Conservation (phyloP, 2,113 vertebrate species). For the Otolemur garnettii region DNA sequence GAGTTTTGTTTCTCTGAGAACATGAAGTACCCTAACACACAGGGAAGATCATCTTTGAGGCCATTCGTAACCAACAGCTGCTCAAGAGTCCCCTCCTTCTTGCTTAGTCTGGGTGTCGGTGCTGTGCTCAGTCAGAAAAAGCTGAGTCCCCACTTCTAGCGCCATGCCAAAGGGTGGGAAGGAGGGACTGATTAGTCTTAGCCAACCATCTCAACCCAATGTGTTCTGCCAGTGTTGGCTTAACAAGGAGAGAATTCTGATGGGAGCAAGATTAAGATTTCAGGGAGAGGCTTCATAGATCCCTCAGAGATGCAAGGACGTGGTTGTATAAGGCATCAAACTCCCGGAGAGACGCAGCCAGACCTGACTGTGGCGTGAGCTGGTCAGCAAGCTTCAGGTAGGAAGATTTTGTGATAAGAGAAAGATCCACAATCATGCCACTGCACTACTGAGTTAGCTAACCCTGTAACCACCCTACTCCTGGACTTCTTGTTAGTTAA, state of each 20-base stretch:
- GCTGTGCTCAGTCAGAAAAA: background rate
- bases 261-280: background rate
- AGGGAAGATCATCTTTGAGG: background rate
- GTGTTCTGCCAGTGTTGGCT: background rate
- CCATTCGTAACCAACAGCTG: background rate
- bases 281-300: background rate
- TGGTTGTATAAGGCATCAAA: background rate
- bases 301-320: background rate
- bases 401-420: background rate
- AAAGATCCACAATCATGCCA: background rate
- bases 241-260: background rate
- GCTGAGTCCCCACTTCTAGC: background rate
- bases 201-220: background rate
- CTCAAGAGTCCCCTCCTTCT: background rate
- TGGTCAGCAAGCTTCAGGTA: background rate
- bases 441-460: background rate
- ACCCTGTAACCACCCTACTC: background rate
- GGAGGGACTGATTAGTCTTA: background rate
- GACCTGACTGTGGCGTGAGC: background rate
- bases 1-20: background rate
- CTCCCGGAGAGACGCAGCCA: background rate
- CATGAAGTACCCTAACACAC: background rate
- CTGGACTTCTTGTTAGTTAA: background rate
- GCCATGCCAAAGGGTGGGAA: accelerated
- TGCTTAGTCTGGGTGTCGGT: background rate